Base-by-base conservation (phyloP, 2,113 vertebrate genomes). In the Cranoglanis bouderius region DNA sequence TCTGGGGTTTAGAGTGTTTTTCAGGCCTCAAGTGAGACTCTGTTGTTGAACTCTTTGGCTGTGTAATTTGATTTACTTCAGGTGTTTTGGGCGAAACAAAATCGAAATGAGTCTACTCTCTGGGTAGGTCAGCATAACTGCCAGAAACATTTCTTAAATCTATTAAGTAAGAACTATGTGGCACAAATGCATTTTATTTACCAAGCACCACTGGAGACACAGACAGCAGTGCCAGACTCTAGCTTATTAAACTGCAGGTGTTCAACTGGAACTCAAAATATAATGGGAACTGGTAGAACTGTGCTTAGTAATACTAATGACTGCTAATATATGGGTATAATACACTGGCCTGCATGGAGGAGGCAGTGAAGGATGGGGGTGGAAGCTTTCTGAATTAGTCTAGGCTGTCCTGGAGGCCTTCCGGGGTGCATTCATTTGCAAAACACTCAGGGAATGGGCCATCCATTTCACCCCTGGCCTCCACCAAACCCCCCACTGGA, bases 381-480 rank as follows among this genome's bases (percentile, higher is more conserved):
- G 74, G 88, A 84, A 43, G 72, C 85, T 86, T 63, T 90, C 29
- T 87, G 91, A 93, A 91, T 94, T 93, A 96, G 94, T 89, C 91
- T 93, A 92, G 90, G 82, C 92, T 88, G 90, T 92, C 88, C 93
- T 93, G 91, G 94, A 95, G 94, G 89, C 93, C 93, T 93, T 92
- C 92, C 91, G 82, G 93, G 91, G 90, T 92, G 93, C 93, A 95
- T 94, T 95, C 89, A 92, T 90, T 95, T 95, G 94, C 93, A 91
- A 94, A 94, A 94, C 90, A 91, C 91, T 92, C 92, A 92, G 92
- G 89, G 91, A 91, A 94, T 93, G 92, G 94, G 90, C 91, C 92
- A 87, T 94, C 93, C 88, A 26, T 88, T 92, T 89, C 91, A 90
- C 88, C 87, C 87, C 87, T 89, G 88, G 89, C 92, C 93, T 94